Evolutionary conservation across 2,797 vertebrate species (phyloP), one percentile per base, ranked within the genome.

Genomic region (Melanotaenia pygmaea): DNA sequence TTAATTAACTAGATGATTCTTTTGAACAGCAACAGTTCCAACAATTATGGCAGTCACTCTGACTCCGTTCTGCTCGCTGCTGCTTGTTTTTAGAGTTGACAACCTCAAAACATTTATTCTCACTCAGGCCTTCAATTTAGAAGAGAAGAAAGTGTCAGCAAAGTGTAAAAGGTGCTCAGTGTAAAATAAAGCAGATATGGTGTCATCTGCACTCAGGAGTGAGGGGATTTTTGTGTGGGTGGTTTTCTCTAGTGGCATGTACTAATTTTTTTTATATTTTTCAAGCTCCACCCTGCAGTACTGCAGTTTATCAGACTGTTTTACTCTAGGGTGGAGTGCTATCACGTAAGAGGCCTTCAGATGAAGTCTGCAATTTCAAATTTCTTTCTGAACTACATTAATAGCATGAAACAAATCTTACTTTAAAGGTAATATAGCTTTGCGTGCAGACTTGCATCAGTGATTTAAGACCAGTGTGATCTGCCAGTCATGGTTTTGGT

Each of bases 261-360:
- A 18, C 59, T 28, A 5, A 64, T 26, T 67, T 74, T 74, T 13
- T 26, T 26, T 59, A 76, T 50, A 72, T 56, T 60, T 77, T 54
- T 71, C 61, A 66, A 61, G 70, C 85, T 75, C 54, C 83, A 72
- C 84, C 86, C 82, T 60, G 57, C 22, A 47, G 35, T 57, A 38
- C 80, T 86, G 86, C 85, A 87, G 74, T 38, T 82, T 67, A 67
- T 59, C 40, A 54, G 81, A 79, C 54, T 51, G 58, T 45, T 70
- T 62, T 69, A 77, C 72, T 63, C 24, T 20, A 59, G 62, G 74
- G 71, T 54, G 71, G 67, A 83, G 76, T 67, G 70, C 61, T 68
- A 50, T 35, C 1, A 5, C 20, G 13, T 14, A 61, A 54, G n/a
- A 56, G 12, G 3, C 59, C 37, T 67, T 59, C 60, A n/a, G 51